These are phyloP conservation scores for Amphipoea oculea DNA, from an alignment of 2,888 invertebrate genomes.

Conservation along the genomic window DNA sequence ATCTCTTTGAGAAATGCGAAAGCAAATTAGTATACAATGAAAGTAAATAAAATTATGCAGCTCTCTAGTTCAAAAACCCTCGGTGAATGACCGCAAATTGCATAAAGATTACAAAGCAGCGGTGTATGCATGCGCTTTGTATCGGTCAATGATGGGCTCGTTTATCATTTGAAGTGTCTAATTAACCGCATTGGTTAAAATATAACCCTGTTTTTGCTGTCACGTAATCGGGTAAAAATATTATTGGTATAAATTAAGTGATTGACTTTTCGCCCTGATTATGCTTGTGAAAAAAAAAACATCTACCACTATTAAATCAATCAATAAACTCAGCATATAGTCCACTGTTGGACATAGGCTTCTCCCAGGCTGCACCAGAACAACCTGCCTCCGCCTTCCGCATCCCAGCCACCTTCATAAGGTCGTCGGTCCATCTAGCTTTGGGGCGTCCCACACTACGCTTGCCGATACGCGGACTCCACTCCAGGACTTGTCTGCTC, in stretches of 20 bases:
- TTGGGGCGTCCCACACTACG: too few relatives aligned
- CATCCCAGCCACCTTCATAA: too few relatives aligned
- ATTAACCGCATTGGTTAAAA: neutral
- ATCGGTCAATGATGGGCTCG: neutral
- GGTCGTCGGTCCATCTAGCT: too few relatives aligned
- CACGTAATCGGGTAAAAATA: neutral
- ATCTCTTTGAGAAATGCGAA: neutral
- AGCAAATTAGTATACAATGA: constrained; percentile 11
- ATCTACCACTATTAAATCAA: neutral
- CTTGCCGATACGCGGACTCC: too few relatives aligned
- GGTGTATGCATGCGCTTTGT: too few relatives aligned
- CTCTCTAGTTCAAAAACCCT: neutral
- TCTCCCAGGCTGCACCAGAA: too few relatives aligned
- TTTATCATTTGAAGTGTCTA: neutral
- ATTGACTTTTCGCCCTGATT: neutral
- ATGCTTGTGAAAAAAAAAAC: neutral
- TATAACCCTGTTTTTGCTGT: neutral
- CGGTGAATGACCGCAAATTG: neutral
- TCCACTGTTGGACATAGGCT: too few relatives aligned
- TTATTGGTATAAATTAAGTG: neutral
- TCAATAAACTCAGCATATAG: neutral
- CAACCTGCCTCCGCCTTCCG: too few relatives aligned
- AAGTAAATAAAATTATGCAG: neutral
- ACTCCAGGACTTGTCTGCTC: too few relatives aligned
- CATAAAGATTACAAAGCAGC: neutral